Evolutionary conservation across 2,888 invertebrate species (phyloP), one percentile per base, ranked within the genome.

Genomic region (Cephus nigrinus): DNA sequence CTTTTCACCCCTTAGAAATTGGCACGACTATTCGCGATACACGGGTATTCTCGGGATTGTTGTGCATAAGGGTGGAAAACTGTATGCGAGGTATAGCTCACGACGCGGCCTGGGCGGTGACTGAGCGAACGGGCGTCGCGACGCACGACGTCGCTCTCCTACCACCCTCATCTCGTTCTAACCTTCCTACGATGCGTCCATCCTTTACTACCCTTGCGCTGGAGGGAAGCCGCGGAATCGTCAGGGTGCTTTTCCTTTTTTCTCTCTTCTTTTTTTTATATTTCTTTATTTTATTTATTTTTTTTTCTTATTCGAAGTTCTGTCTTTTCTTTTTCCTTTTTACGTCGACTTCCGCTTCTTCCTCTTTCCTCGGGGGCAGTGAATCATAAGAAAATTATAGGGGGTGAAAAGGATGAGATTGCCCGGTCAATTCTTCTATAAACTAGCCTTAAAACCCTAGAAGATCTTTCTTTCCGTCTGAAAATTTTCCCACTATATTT

Each of bases 101-200:
- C 83, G 83, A 76, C 84, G 85, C 84, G 84, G 83, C 83, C 81
- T 90, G 90, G 90, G 90, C 89, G 90, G 90, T 88, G 88, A 90
- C 90, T 90, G 90, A 90, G 87, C 75, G 86, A 78, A 83, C 81
- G 82, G 84, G 86, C 87, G 87, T 86, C 88, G 83, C 88, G 87
- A 85, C 87, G 87, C 87, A 83, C 85, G 83, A 83, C 87, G 82
- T 85, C 86, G 82, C 84, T 86, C 84, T 86, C 85, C 85, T 81
- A 81, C 80, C 74, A 74, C 69, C 76, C 73, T 77, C 76, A 69
- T 35, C 69, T 73, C 36, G 12, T 76, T 69, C 69, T 32, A 30
- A 69, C 69, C 69, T 34, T 33, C 69, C 35, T 33, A 23, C 55
- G 55, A 55, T 55, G 23, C 55, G 55, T 55, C 55, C 30, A 32